Base-by-base conservation (phyloP, 2,113 vertebrate genomes). In the Salvelinus namaycush region DNA sequence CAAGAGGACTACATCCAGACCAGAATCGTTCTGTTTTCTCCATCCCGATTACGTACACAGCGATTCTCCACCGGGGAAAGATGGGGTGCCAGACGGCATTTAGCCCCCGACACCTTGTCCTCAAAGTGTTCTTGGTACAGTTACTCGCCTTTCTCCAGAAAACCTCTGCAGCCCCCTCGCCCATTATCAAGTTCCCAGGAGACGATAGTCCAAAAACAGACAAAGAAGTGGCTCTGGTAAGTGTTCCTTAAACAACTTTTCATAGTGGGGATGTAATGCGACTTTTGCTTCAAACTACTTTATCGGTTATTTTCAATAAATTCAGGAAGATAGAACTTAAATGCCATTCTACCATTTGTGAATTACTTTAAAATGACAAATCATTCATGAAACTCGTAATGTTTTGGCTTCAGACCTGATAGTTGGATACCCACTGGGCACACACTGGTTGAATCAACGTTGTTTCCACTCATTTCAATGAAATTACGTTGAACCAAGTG, bases 181-280 rank as follows among this genome's bases (percentile, higher is more conserved):
- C 96, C 84, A 97, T 99, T 77, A 97, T 99, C 84, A 96, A 95
- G 89, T 99, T 99, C 91, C 98, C 97, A 1, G 97, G 97, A 51
- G 98, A 99, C 90, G 94, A 95, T 75, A 91, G 66, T 80, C 94
- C 96, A 74, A 95, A 87, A 91, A 96, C 97, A 91, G 96, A 99
- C 95, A 97, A 98, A 96, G 97, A 99, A 90, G 91, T 99, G 84
- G 97, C 96, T 64, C 91, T 97, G 95, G 98, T 99, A 94, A 97
- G 97, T 96, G 29, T 48, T 51, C 0, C 26, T 31, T 49, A 16
- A 20, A 6, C 73, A 62, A 62, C 13, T 29, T 16, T 65, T 44
- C 8, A 44, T 11, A 44, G 39, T 44, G 9, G 39, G 39, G 3
- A 12, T 44, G 39, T 44, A 11, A 44, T 44, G 9, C 11, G 39